Evolutionary conservation across 2,797 vertebrate genomes (phyloP), one percentile per base, ranked within the genome.

Genomic region (Neomorphus geoffroyi): DNA sequence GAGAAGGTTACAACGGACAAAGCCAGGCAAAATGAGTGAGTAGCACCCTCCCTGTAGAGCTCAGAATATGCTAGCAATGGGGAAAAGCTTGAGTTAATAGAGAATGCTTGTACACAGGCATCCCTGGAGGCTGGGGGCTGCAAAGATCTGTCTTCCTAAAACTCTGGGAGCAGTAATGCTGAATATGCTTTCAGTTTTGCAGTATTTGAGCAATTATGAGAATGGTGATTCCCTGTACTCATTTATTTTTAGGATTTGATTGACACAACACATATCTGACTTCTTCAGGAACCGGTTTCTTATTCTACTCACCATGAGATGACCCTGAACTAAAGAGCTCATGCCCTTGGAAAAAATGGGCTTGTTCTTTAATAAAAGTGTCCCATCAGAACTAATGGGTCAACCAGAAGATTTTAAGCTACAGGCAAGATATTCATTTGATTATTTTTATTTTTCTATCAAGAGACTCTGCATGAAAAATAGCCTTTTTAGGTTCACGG

Each of bases 1-100:
- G 1, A 93, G 67, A 91, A 96, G 92, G 89, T 92, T 94, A 70
- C 73, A 62, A 53, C 77, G 78, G 86, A 43, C 46, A 95, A 89
- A 92, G 41, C 39, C 19, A 56, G 24, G 14, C 28, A 60, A 90
- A 94, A 94, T 28, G 56, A 53, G 26, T 70, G 21, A 80, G 28
- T 61, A 80, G 65, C 61, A 61, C 18, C 32, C 43, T 88, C 54
- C 46, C 10, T 14, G 26, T 24, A 66, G 28, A 64, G 50, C 35
- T 80, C 60, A 33, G 73, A 60, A 86, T 51, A 48, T 2, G 6
- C 33, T 30, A 84, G 66, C 33, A 88, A 39, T 4, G 7, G 27
- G 21, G 32, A 88, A n/a, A 61, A 70, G 21, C 17, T n/a, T 2
- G 32, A 79, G 28, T 24, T 41, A 67, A n/a, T 12, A 75, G 73